These are phyloP conservation scores for Hymenochirus boettgeri DNA, from an alignment of 2,113 vertebrate species.

Conservation along the genomic window DNA sequence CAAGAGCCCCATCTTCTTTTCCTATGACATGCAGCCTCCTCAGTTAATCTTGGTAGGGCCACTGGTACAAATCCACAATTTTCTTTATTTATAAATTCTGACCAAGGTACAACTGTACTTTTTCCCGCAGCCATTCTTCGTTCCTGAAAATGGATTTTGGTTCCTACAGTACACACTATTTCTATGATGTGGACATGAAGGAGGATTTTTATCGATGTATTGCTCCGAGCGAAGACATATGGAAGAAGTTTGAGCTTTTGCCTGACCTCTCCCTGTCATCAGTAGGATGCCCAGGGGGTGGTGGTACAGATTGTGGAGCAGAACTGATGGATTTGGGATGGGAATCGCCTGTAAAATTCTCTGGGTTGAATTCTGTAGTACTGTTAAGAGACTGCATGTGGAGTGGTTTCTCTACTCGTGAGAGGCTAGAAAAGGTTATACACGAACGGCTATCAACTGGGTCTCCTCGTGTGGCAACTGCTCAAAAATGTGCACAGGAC, in stretches of 20 bases:
- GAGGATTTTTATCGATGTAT: slow-evolving; percentile 90
- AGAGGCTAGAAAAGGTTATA: slow-evolving; percentile 80
- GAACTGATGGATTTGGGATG: slow-evolving; percentile 30
- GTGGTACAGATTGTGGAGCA: slow-evolving; percentile 58
- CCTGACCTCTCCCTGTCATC: slow-evolving; percentile 83
- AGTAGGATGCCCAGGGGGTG: slow-evolving; percentile 56
- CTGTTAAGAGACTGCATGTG: slow-evolving; percentile 93
- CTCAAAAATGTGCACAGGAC: slow-evolving; percentile 3
- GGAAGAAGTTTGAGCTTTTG: slow-evolving; percentile 96
- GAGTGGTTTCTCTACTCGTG: slow-evolving; percentile 83
- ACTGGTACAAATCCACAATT: too few relatives aligned
- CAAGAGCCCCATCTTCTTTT: too few relatives aligned
- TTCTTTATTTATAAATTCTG: too few relatives aligned
- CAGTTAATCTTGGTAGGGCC: too few relatives aligned
- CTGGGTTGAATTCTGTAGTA: slow-evolving; percentile 82
- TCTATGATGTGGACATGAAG: slow-evolving; percentile 75
- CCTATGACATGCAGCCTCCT: too few relatives aligned
- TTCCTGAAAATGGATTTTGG: slow-evolving; percentile 33
- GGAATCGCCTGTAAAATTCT: slow-evolving; percentile 60
- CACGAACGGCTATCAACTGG: slow-evolving; percentile 62
- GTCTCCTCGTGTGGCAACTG: slow-evolving; percentile 46
- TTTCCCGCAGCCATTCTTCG: neutral
- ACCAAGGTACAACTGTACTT: too few relatives aligned
- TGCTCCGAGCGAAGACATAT: slow-evolving; percentile 90
- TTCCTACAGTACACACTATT: slow-evolving; percentile 76